A percentile compares a stretch with the other conserved stretches of the same genome.
Conservation (phyloP, 2,888 invertebrate genomes). For the Malacosoma neustria region DNA sequence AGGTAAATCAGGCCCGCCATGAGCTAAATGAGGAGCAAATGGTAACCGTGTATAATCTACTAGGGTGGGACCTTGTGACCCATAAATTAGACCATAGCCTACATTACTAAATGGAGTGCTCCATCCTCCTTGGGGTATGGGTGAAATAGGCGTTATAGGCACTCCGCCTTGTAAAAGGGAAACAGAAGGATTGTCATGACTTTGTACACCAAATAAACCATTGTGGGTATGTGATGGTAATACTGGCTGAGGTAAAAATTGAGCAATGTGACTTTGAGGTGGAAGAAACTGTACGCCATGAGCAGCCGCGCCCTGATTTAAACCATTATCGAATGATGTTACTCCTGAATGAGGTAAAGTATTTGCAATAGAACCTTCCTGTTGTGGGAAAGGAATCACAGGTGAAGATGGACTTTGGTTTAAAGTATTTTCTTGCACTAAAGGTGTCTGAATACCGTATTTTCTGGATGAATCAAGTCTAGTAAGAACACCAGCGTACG, state of each 20-base stretch:
- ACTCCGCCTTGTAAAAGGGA: no score
- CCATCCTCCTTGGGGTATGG: no score
- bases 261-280: neutral
- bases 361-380: neutral
- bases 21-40: no score
- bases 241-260: neutral
- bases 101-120: no score
- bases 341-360: neutral
- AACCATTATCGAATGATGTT: neutral
- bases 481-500: conserved; percentile 8
- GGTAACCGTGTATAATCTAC: no score
- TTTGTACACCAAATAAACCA: neutral
- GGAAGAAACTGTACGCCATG: neutral
- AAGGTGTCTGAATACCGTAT: conserved; percentile 10
- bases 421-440: neutral
- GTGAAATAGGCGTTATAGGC: no score
- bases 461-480: conserved; percentile 19
- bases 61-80: no score
- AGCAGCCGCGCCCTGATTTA: neutral
- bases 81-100: no score
- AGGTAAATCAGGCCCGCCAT: no score
- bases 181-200: neutral
- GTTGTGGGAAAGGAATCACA: neutral
- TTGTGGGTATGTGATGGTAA: neutral
- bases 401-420: neutral